phyloP scores from a whole-genome alignment of 2,797 vertebrate genomes.

The Leptatherina wallacei region DNA sequence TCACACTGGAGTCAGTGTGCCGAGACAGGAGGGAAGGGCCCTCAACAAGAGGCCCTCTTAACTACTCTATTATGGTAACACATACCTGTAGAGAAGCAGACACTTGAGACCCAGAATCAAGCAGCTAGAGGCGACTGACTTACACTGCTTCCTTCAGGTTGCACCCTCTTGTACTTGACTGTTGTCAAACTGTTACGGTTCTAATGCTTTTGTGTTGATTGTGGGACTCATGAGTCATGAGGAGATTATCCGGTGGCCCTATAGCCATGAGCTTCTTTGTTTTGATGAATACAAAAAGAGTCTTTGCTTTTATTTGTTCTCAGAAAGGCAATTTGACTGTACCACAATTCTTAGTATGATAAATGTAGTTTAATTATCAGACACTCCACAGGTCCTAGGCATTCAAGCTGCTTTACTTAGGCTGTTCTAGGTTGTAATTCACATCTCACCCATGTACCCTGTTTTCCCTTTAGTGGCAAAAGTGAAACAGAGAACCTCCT shows the following conservation, averaged over 20 bases:
- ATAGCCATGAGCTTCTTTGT: slow-evolving; percentile 66
- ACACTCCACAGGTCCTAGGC: slow-evolving; percentile 34
- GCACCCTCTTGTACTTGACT: slow-evolving; percentile 76
- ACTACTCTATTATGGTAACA: slow-evolving; percentile 81
- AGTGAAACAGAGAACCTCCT: slow-evolving; percentile 63
- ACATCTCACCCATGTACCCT: slow-evolving; percentile 63
- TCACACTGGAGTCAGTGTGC: slow-evolving; percentile 84
- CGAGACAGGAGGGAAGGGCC: slow-evolving; percentile 79
- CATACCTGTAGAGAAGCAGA: slow-evolving; percentile 80
- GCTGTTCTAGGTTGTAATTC: slow-evolving; percentile 55
- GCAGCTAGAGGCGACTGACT: slow-evolving; percentile 68
- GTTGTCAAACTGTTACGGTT: slow-evolving; percentile 81
- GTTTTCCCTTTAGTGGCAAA: slow-evolving; percentile 47
- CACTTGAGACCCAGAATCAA: slow-evolving; percentile 74
- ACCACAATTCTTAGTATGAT: slow-evolving; percentile 45
- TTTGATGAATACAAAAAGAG: slow-evolving; percentile 77
- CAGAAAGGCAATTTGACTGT: slow-evolving; percentile 54
- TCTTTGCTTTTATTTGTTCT: slow-evolving; percentile 72
- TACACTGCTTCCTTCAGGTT: slow-evolving; percentile 55
- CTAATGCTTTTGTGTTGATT: slow-evolving; percentile 81
- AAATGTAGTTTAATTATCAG: slow-evolving; percentile 59
- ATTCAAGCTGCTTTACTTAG: slow-evolving; percentile 28
- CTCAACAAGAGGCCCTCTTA: slow-evolving; percentile 81
- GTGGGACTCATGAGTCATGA: slow-evolving; percentile 73
- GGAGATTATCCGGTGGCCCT: slow-evolving; percentile 75